Evolutionary conservation across 2,888 invertebrate genomes (phyloP).

Genomic region (Drosophila nr. medialis): DNA sequence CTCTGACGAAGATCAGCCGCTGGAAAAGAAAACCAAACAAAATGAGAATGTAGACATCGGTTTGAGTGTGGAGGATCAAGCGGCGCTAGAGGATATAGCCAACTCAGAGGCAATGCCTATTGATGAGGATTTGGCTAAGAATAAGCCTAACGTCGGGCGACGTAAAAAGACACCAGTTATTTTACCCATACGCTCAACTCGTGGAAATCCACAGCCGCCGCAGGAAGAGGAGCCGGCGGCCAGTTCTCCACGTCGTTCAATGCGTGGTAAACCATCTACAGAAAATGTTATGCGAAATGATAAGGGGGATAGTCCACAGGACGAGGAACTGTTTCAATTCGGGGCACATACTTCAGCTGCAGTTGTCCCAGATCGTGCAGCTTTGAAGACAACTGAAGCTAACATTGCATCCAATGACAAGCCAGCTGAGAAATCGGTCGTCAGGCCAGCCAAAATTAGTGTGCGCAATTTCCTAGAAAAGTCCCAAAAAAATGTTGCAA

Average conservation of each 20-base stretch:
- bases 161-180: neutral
- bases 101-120: neutral
- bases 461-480: conserved; percentile 72
- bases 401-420: conserved; percentile 5
- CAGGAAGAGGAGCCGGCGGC: neutral
- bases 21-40: conserved; percentile 5
- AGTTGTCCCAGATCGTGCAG: neutral
- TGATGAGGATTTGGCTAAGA: conserved; percentile 10
- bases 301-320: conserved; percentile 29
- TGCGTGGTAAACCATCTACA: conserved; percentile 5
- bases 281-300: neutral
- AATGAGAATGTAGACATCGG: neutral
- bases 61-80: neutral
- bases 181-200: conserved; percentile 38
- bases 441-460: conserved; percentile 25
- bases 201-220: conserved; percentile 15
- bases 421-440: conserved; percentile 7
- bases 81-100: neutral
- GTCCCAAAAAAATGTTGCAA: conserved; percentile 48
- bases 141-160: neutral
- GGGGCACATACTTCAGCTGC: conserved; percentile 11
- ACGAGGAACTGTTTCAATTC: conserved; percentile 53
- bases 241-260: conserved; percentile 10
- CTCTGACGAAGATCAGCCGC: conserved; percentile 7
- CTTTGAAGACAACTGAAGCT: neutral